Evolutionary conservation across 2,888 invertebrate species (phyloP).

Genomic region (Pocota personata): DNA sequence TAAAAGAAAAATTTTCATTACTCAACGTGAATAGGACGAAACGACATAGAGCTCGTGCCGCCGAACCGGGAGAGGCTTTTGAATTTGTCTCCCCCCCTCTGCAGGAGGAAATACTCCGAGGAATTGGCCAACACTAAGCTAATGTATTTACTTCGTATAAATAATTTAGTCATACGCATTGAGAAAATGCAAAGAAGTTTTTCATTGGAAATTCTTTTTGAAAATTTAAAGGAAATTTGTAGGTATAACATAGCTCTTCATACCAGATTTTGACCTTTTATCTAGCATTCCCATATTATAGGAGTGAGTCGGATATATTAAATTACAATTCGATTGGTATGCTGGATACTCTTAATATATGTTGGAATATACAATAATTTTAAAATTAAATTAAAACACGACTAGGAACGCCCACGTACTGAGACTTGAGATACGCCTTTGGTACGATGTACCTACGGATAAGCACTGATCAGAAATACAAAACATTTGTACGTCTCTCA

Average conservation of each 20-base stretch:
- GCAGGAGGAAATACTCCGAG: not conserved
- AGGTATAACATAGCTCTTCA: not conserved
- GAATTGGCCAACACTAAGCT: slow-evolving; percentile 38
- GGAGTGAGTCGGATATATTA: not conserved
- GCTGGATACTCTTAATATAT: too few species aligned
- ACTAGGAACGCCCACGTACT: too few species aligned
- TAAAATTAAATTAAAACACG: too few species aligned
- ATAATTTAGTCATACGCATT: slow-evolving; percentile 41
- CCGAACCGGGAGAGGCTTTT: not conserved
- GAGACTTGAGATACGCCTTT: too few species aligned
- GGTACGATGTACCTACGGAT: too few species aligned
- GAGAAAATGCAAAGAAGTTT: slow-evolving; percentile 2
- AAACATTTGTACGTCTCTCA: too few species aligned
- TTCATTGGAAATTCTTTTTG: slow-evolving; percentile 33
- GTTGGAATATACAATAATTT: too few species aligned
- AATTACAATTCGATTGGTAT: not conserved
- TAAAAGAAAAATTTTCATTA: slow-evolving; percentile 15
- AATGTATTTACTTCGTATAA: slow-evolving; percentile 43
- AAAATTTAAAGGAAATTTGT: not conserved
- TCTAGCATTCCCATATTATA: not conserved
- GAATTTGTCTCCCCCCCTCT: not conserved
- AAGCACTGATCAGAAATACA: too few species aligned
- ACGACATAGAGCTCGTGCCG: not conserved
- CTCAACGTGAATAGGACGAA: not conserved
- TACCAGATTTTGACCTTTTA: not conserved